Conservation (phyloP, 2,888 invertebrate species). For the Cataglyphis rosenhaueri region DNA sequence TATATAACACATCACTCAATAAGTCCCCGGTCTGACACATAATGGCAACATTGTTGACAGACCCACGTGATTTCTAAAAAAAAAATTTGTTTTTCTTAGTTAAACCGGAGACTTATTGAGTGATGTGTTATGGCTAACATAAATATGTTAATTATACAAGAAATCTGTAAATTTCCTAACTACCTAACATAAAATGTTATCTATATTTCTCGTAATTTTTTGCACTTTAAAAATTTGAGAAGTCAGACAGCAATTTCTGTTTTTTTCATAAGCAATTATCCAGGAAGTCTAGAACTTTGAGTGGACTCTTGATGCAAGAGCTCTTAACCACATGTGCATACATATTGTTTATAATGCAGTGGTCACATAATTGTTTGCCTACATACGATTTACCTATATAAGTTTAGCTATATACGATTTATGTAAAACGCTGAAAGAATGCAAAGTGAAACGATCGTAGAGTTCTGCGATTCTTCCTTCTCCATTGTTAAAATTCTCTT, state of each 20-base stretch:
- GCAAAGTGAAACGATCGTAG: not conserved
- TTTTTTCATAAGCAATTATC: not conserved
- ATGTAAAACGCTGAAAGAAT: not conserved
- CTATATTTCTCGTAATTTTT: not conserved
- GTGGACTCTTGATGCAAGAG: not conserved
- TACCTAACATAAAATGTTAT: not conserved
- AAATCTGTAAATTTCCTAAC: not conserved
- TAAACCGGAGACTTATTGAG: too few relatives aligned
- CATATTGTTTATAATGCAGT: not conserved
- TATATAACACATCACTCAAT: not conserved
- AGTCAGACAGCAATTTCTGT: not conserved
- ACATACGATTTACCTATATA: too few relatives aligned
- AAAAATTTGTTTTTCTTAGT: too few relatives aligned
- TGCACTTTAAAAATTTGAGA: not conserved
- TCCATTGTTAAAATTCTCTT: not conserved
- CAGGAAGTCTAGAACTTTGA: not conserved
- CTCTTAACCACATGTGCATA: conserved; percentile 3
- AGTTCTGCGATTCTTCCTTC: not conserved
- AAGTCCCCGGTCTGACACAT: too few relatives aligned
- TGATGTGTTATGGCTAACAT: not conserved
- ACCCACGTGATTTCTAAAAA: too few relatives aligned
- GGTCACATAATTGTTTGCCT: not conserved
- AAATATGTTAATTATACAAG: not conserved
- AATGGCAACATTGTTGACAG: too few relatives aligned
- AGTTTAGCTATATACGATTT: not conserved